A percentile compares a stretch with the other conserved stretches of the same genome.
Conservation (phyloP, 2,113 vertebrate species). For the Psophia crepitans region DNA sequence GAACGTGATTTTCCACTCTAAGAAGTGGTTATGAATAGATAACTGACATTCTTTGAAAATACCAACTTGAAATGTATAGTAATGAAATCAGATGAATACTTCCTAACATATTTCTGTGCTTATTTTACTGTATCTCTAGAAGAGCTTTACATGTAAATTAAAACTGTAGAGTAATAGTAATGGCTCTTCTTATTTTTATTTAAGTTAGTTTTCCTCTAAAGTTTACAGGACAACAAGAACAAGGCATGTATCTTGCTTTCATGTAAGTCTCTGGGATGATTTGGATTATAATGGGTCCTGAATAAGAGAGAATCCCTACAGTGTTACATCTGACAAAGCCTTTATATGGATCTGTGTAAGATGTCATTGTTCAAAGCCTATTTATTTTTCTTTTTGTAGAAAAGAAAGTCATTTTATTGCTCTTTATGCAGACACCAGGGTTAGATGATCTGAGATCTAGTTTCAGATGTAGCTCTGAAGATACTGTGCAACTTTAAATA, state of each 20-base stretch:
- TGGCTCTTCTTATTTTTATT: not conserved
- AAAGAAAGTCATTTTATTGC: not conserved
- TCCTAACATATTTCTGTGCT: not conserved
- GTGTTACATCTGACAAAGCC: not conserved
- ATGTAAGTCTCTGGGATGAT: not conserved
- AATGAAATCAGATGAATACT: not conserved
- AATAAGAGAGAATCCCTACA: not conserved
- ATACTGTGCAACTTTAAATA: not conserved
- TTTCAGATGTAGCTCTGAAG: not conserved
- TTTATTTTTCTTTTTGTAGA: constrained; percentile 35
- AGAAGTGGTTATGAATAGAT: constrained; percentile 3
- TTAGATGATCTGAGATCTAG: constrained; percentile 4
- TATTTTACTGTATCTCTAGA: not conserved
- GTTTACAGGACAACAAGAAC: not conserved
- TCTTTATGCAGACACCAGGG: not conserved
- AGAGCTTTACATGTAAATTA: not conserved
- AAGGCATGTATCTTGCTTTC: not conserved
- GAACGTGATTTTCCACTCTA: not conserved
- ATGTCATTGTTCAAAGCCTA: not conserved
- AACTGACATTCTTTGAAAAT: constrained; percentile 14
- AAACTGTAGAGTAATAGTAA: not conserved
- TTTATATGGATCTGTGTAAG: not conserved
- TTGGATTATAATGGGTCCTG: not conserved
- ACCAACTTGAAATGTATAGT: not conserved
- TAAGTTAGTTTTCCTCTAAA: not conserved